Percentiles rank a stretch among this genome's conserved stretches.
phyloP scores from a whole-genome alignment of 2,888 invertebrate genomes.

The Leptinotarsa peninsularis region DNA sequence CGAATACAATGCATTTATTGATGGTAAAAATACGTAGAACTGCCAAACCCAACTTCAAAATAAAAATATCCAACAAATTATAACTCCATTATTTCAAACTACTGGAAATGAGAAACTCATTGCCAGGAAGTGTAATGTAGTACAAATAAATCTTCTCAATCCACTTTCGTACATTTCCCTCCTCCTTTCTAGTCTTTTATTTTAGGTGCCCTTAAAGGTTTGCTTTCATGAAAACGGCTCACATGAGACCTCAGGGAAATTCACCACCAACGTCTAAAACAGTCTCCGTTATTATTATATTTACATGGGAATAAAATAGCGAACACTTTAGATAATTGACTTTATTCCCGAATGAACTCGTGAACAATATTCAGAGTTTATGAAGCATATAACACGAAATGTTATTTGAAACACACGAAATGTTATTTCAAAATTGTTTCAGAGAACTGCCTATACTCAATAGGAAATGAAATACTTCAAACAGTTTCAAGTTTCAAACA shows the following conservation, averaged over 20 bases:
- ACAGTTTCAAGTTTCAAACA: too few relatives aligned
- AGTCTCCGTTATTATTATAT: constrained; percentile 10
- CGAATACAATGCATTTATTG: too few relatives aligned
- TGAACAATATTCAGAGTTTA: constrained; percentile 9
- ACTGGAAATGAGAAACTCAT: too few relatives aligned
- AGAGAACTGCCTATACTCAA: too few relatives aligned
- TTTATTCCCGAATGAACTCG: background rate
- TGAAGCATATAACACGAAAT: background rate
- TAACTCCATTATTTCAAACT: too few relatives aligned
- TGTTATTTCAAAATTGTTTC: background rate
- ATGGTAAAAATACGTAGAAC: too few relatives aligned
- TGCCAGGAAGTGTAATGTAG: too few relatives aligned
- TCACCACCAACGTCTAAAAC: background rate
- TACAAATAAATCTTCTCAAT: background rate
- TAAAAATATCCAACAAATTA: too few relatives aligned
- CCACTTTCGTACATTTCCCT: background rate
- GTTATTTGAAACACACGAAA: background rate
- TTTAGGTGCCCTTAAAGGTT: background rate
- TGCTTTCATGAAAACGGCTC: constrained; percentile 1
- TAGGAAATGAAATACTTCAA: too few relatives aligned
- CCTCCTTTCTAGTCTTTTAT: background rate
- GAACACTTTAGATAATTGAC: constrained; percentile 9
- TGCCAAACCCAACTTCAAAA: too few relatives aligned
- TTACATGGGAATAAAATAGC: constrained; percentile 9
- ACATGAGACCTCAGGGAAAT: constrained; percentile 16